Conservation (phyloP, 1,140 invertebrate species). For the Aphis gossypii region DNA sequence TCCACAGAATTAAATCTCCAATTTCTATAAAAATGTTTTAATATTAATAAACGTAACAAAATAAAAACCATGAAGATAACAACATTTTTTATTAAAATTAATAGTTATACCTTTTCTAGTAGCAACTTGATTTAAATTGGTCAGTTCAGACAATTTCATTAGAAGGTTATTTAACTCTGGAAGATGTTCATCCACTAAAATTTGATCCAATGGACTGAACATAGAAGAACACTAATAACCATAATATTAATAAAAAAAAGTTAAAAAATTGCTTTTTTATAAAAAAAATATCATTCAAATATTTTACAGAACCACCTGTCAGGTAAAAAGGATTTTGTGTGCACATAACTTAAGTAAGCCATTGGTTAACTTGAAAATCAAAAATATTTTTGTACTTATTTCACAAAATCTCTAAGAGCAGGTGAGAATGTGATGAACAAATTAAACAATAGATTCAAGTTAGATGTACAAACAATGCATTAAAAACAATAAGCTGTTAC, state of each 20-base stretch:
- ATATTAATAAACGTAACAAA: neutral
- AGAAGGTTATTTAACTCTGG: conserved; percentile 37
- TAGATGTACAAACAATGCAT: neutral
- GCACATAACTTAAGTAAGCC: too few species aligned
- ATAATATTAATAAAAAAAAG: neutral
- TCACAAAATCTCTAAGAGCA: neutral
- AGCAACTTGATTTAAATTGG: neutral
- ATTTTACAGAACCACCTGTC: too few species aligned
- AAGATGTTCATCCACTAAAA: conserved; percentile 42
- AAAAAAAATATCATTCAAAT: too few species aligned
- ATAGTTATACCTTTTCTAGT: conserved; percentile 32
- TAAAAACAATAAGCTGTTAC: neutral
- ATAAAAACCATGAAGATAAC: neutral
- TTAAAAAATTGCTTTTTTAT: too few species aligned
- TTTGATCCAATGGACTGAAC: conserved; percentile 51
- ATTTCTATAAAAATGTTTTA: conserved; percentile 64
- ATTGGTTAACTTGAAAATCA: neutral
- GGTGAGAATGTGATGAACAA: neutral
- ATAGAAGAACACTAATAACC: conserved; percentile 43
- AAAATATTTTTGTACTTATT: neutral
- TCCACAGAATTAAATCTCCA: conserved; percentile 75
- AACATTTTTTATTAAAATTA: neutral
- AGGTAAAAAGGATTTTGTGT: neutral
- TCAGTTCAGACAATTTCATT: conserved; percentile 5
- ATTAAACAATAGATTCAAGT: neutral